Conservation (phyloP, 2,113 vertebrate genomes). For the Pituophis catenifer region DNA sequence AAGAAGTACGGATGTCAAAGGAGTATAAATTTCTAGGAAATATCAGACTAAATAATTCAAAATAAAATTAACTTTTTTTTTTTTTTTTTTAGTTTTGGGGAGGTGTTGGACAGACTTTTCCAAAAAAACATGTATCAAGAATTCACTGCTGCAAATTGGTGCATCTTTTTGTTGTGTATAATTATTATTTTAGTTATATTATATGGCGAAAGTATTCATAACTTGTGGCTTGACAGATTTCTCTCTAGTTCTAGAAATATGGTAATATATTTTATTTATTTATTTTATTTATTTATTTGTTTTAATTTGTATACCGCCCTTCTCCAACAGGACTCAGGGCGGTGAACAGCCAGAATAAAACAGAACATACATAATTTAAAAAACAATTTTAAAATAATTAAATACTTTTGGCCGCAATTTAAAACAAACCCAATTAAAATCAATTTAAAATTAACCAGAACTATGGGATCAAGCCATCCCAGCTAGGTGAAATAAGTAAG, state of each 20-base stretch:
- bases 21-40: background rate
- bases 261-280: background rate
- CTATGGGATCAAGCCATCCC: too few species aligned
- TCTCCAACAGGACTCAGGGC: too few species aligned
- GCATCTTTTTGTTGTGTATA: background rate
- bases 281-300: too few species aligned
- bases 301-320: too few species aligned
- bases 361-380: too few species aligned
- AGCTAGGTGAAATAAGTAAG: too few species aligned
- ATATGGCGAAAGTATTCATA: background rate
- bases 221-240: background rate
- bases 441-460: too few species aligned
- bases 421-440: too few species aligned
- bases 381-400: too few species aligned
- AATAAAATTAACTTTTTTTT: background rate
- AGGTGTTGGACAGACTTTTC: background rate
- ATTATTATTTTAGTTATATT: background rate
- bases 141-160: background rate
- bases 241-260: background rate
- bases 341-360: too few species aligned
- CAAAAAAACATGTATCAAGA: background rate
- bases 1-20: background rate
- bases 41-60: background rate
- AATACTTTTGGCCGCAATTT: too few species aligned
- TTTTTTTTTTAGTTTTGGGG: background rate